Conservation (phyloP, 1,140 invertebrate genomes). For the Papilio xuthus region DNA sequence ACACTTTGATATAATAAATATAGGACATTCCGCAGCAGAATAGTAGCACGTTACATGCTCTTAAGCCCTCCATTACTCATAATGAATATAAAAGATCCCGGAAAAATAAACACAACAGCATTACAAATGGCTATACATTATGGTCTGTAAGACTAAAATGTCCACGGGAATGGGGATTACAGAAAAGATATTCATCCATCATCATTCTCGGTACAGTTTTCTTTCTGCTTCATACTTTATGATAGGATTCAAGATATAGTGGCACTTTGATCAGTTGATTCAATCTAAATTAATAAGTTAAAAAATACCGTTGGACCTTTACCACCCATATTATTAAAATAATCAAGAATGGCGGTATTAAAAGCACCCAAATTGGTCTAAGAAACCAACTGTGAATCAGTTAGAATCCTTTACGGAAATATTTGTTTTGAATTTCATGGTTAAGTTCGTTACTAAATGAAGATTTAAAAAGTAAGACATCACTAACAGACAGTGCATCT, state of each 20-base stretch:
- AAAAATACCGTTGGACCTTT: no score
- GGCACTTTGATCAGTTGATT: background rate
- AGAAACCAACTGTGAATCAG: no score
- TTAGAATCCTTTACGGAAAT: no score
- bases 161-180: constrained; percentile 34
- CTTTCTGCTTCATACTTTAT: background rate
- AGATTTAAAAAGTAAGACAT: constrained; percentile 3
- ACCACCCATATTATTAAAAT: no score
- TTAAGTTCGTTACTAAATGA: background rate
- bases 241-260: constrained; percentile 3
- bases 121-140: constrained; percentile 38
- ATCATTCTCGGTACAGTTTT: constrained; percentile 30
- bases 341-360: no score
- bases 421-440: no score
- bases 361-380: no score
- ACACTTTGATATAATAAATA: constrained; percentile 7
- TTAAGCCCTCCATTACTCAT: constrained; percentile 37
- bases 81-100: constrained; percentile 38
- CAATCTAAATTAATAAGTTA: no score
- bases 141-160: constrained; percentile 32
- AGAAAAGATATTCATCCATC: constrained; percentile 35
- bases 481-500: constrained; percentile 17
- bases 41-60: constrained; percentile 31
- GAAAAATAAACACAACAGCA: constrained; percentile 38
- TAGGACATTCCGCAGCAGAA: background rate